Evolutionary conservation across 2,797 vertebrate species (phyloP), one percentile per base, ranked within the genome.

Genomic region (Poecilia velifera): DNA sequence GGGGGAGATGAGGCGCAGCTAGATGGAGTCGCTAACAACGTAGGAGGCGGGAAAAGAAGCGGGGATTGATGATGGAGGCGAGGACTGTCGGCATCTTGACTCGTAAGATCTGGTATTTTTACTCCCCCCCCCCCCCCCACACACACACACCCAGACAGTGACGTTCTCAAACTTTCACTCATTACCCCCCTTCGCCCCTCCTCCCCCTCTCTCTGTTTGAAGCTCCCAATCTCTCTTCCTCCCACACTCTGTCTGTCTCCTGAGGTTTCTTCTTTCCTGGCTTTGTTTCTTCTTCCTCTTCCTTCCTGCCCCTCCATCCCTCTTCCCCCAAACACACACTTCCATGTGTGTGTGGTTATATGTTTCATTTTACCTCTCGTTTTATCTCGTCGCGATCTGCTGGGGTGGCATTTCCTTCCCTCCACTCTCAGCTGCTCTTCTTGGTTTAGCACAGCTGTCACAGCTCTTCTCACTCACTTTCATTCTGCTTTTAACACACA

Each of bases 181-280:
- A 88, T 90, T 88, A 91, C 76, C 82, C 79, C 55, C 43, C 1
- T 25, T 12, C 3, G 3, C 7, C 59, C 34, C 59, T 7, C 14
- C 13, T 18, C 16, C 31, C n/a, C 59, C 34, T 8, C 25, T 43
- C 39, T 57, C 25, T 13, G 46, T 89, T 86, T 89, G 81, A 91
- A 89, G 87, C 85, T 77, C 73, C 73, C 34, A 47, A 57, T 84
- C 87, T 84, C 53, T 90, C 80, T 87, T 90, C 88, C 86, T 89
- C 91, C 92, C 87, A 90, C 92, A 87, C 91, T 84, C 86, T 86
- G 75, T 88, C 87, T 82, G 84, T 91, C 91, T 91, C 91, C 78
- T 78, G 88, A 89, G 91, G 75, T 55, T 79, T 86, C 78, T 86
- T 83, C 87, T 88, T 90, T 91, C 90, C 92, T 90, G 88, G 86